A percentile compares a stretch with the other conserved stretches of the same genome.
Conservation (phyloP, 2,113 vertebrate species). For the Oceanites oceanicus region DNA sequence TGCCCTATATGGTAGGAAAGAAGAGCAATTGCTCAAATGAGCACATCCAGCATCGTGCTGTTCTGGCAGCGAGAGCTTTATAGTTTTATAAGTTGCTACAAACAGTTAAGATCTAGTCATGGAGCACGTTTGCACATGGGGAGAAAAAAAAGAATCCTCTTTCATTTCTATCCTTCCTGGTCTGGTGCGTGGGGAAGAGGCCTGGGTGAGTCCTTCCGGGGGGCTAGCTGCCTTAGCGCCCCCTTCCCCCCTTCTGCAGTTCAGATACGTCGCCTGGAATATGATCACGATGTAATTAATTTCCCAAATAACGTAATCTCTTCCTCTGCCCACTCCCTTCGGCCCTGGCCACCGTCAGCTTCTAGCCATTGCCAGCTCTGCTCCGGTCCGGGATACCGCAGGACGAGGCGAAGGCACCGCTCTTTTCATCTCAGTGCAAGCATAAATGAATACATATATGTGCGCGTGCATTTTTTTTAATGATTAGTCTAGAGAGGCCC, state of each 20-base stretch:
- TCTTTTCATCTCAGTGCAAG: not conserved
- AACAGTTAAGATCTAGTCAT: not conserved
- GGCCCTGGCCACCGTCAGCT: not conserved
- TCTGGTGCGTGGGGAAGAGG: not conserved
- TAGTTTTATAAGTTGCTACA: not conserved
- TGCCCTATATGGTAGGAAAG: conserved; percentile 11
- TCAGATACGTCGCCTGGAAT: not conserved
- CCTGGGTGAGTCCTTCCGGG: not conserved
- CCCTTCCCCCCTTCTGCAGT: not conserved
- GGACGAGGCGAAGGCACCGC: not conserved
- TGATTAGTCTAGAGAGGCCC: not conserved
- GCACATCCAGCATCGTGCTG: not conserved
- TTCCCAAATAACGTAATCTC: not conserved
- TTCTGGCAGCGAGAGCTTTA: not conserved
- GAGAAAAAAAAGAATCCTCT: not conserved
- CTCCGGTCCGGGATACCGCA: not conserved
- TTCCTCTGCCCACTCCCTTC: not conserved
- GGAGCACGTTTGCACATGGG: not conserved
- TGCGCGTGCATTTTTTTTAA: not conserved
- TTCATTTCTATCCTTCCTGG: not conserved
- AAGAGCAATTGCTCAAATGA: not conserved
- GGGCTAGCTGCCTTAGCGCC: not conserved
- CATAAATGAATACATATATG: not conserved
- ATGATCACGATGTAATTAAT: not conserved
- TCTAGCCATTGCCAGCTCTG: not conserved